A percentile compares a stretch with the other conserved stretches of the same genome.
Conservation (phyloP, 2,113 vertebrate species). For the Triplophysa siluroides region DNA sequence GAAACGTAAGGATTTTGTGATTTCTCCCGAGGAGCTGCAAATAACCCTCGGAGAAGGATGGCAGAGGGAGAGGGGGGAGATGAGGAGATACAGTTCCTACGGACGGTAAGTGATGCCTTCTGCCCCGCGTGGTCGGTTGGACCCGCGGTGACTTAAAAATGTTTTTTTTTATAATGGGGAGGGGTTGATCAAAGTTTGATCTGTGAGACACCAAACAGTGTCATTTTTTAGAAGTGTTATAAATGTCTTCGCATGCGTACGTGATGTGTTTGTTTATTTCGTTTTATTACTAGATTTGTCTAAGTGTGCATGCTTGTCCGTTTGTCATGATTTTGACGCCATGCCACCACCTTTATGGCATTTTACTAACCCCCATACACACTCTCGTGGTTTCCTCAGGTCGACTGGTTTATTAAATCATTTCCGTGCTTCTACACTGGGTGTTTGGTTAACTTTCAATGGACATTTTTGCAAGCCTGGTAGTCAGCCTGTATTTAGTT, state of each 20-base stretch:
- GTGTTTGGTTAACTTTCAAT: slow-evolving; percentile 45
- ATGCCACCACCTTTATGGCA: not conserved
- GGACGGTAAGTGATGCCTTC: slow-evolving; percentile 82
- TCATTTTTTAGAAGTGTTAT: not conserved
- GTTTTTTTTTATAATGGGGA: not conserved
- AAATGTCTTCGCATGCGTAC: not conserved
- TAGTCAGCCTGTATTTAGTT: slow-evolving; percentile 59
- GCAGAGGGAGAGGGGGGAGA: slow-evolving; percentile 90
- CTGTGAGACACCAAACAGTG: not conserved
- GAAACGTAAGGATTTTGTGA: slow-evolving; percentile 62
- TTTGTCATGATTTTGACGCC: slow-evolving; percentile 6
- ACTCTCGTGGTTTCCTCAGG: slow-evolving; percentile 17
- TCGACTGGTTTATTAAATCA: slow-evolving; percentile 20
- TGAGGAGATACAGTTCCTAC: slow-evolving; percentile 91
- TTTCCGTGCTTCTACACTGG: not conserved
- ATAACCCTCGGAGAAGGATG: slow-evolving; percentile 78
- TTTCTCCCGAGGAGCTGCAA: slow-evolving; percentile 75
- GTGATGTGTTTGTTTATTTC: not conserved
- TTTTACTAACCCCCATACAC: slow-evolving; percentile 22
- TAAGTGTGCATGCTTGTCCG: not conserved
- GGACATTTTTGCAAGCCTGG: slow-evolving; percentile 47
- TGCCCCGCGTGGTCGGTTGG: slow-evolving; percentile 35
- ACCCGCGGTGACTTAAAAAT: slow-evolving; percentile 35
- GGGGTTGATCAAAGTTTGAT: not conserved
- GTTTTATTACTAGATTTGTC: not conserved